Percentiles rank a stretch among this genome's conserved stretches.
phyloP scores from a whole-genome alignment of 2,888 invertebrate genomes.

The Campoletis raptor region DNA sequence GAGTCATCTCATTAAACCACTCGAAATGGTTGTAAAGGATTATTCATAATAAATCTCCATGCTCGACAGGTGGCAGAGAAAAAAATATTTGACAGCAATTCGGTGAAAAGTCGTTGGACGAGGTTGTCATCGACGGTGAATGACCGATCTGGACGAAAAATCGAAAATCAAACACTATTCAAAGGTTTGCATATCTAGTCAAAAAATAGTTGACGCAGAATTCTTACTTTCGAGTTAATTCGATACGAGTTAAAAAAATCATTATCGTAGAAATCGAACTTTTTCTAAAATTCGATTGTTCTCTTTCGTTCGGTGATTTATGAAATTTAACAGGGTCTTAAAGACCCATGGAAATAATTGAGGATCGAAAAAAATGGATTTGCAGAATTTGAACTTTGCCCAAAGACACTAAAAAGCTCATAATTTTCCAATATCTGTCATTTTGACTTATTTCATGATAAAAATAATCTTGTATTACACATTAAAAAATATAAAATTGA shows the following conservation, averaged over 20 bases:
- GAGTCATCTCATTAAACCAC: constrained; percentile 8
- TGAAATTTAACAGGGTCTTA: not conserved
- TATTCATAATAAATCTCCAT: not conserved
- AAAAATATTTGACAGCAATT: not conserved
- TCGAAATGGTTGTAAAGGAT: not conserved
- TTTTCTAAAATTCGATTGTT: not conserved
- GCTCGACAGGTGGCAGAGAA: not conserved
- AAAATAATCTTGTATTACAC: not conserved
- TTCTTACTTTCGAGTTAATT: not conserved
- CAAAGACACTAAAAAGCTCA: too few species aligned
- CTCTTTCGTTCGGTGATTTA: too few species aligned
- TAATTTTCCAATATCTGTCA: not conserved
- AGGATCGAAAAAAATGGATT: too few species aligned
- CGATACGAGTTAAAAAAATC: not conserved
- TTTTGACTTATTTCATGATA: not conserved
- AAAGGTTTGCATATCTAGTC: not conserved
- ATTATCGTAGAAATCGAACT: not conserved
- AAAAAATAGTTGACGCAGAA: not conserved
- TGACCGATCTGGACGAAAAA: not conserved
- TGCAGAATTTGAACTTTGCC: too few species aligned
- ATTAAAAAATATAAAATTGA: not conserved
- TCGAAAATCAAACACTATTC: not conserved
- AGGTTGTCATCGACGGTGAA: constrained; percentile 1
- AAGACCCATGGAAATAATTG: not conserved
- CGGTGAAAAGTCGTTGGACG: constrained; percentile 1